Percentiles rank a stretch among this genome's conserved stretches.
phyloP scores from a whole-genome alignment of 2,888 invertebrate genomes.

The Hyppa rectilinea region DNA sequence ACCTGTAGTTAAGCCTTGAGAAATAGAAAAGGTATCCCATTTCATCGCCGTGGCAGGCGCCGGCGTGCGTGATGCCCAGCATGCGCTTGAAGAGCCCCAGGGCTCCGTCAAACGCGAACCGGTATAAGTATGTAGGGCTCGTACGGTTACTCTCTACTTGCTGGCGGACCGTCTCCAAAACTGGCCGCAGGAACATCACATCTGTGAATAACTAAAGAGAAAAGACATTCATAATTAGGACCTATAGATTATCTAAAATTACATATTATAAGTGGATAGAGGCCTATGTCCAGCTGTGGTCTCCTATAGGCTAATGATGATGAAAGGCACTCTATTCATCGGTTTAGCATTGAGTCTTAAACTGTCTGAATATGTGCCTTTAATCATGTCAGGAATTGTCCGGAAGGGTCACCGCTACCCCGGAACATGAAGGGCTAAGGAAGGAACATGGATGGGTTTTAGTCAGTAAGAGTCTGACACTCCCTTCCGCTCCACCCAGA shows the following conservation, averaged over 20 bases:
- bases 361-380: not conserved
- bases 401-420: too few relatives aligned
- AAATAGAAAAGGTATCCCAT: constrained; percentile 92
- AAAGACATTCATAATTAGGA: constrained; percentile 12
- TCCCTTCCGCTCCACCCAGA: too few relatives aligned
- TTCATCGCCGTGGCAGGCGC: constrained; percentile 92
- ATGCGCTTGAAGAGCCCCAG: constrained; percentile 92
- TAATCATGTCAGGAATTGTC: not conserved
- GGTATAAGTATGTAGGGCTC: constrained; percentile 91
- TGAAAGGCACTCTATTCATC: not conserved
- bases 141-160: constrained; percentile 82
- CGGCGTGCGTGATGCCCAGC: constrained; percentile 91
- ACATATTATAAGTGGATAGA: not conserved
- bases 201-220: constrained; percentile 90
- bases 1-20: constrained; percentile 91
- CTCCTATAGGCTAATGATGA: too few relatives aligned
- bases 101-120: constrained; percentile 92
- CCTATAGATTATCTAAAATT: not conserved
- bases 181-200: constrained; percentile 91
- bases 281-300: too few relatives aligned
- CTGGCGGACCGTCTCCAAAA: constrained; percentile 88
- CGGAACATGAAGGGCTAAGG: too few relatives aligned
- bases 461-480: too few relatives aligned
- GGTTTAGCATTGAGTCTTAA: not conserved
- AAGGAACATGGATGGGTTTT: too few relatives aligned